Conservation (phyloP, 1,140 invertebrate genomes). For the Leptonema lineaticorne region DNA sequence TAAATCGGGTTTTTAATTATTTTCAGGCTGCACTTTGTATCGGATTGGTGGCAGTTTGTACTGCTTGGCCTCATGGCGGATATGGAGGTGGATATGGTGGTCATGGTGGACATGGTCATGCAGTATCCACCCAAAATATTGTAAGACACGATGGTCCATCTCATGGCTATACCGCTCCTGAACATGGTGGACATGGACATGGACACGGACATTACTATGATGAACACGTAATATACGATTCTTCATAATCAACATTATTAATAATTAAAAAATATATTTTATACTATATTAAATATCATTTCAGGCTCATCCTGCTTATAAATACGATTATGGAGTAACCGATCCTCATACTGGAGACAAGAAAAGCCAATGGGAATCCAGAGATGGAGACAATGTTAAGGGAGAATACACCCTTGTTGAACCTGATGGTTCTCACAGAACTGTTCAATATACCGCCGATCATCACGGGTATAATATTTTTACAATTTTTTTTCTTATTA, state of each 20-base stretch:
- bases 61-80: conserved; percentile 23
- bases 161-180: conserved; percentile 35
- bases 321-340: conserved; percentile 47
- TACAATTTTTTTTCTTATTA: neutral
- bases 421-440: conserved; percentile 74
- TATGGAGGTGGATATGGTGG: conserved; percentile 18
- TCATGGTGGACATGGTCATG: conserved; percentile 30
- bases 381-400: conserved; percentile 45
- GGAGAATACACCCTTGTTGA: conserved; percentile 71
- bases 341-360: conserved; percentile 49
- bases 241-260: conserved; percentile 39
- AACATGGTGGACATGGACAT: conserved; percentile 33
- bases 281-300: conserved; percentile 1
- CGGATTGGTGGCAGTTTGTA: conserved; percentile 27
- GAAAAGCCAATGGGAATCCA: conserved; percentile 48
- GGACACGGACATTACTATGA: conserved; percentile 22
- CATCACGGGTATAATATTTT: conserved; percentile 39
- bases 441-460: conserved; percentile 73
- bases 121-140: conserved; percentile 29
- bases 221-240: conserved; percentile 43
- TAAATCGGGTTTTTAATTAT: neutral
- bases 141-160: conserved; percentile 35
- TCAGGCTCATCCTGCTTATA: conserved; percentile 50
- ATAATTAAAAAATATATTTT: neutral
- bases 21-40: conserved; percentile 33